Evolutionary conservation across 2,797 vertebrate genomes (phyloP).

Genomic region (Kryptolebias ocellatus): DNA sequence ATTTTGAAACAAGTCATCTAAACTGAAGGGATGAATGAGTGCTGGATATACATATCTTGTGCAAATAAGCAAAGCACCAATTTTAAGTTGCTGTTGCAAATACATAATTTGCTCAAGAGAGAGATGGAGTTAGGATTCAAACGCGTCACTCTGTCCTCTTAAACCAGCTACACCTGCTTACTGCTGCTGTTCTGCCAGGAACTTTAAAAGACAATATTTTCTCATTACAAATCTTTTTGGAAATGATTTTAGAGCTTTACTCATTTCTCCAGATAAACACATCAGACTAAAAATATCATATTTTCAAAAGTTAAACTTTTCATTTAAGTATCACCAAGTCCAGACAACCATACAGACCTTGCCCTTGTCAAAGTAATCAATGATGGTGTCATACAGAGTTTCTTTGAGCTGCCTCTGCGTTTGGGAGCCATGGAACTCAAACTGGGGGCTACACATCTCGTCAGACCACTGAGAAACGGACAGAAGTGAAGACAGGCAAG

Average conservation of each 20-base stretch:
- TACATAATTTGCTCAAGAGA: no score
- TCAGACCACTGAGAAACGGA: slow-evolving; percentile 90
- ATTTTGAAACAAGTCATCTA: no score
- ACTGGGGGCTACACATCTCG: slow-evolving; percentile 90
- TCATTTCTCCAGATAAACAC: neutral
- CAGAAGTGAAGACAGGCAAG: neutral
- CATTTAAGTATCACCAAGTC: no score
- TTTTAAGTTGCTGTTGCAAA: no score
- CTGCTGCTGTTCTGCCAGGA: neutral
- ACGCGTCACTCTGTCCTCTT: no score
- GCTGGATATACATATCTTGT: no score
- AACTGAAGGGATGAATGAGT: no score
- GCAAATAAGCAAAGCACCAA: no score
- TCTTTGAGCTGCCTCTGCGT: slow-evolving; percentile 96
- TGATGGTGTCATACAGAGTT: slow-evolving; percentile 92
- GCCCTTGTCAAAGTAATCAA: slow-evolving; percentile 98
- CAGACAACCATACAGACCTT: slow-evolving; percentile 82
- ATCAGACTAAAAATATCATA: no score
- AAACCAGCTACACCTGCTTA: no score
- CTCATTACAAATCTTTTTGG: neutral
- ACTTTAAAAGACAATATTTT: neutral
- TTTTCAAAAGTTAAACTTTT: no score
- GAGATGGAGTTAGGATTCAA: no score
- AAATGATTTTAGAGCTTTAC: neutral
- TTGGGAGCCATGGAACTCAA: slow-evolving; percentile 89